phyloP scores from a whole-genome alignment of 2,888 invertebrate genomes.

The Stenotaenia linearis region DNA sequence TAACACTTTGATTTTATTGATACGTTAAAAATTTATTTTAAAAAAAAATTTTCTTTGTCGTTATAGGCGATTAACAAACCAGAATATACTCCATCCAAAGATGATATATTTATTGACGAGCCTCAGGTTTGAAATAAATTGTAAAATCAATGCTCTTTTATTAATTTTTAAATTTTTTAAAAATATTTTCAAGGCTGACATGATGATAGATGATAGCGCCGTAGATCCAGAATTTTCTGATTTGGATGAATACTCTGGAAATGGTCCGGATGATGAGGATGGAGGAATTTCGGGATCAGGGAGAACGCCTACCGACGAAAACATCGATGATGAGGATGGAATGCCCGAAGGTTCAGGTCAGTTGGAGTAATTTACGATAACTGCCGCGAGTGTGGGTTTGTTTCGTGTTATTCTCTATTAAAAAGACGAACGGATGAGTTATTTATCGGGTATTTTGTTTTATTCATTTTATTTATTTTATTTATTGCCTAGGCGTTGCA shows the following conservation, averaged over 20 bases:
- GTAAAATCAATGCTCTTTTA: neutral
- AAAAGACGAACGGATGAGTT: neutral
- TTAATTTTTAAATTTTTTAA: neutral
- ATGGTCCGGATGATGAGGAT: conserved; percentile 27
- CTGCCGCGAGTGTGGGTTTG: neutral
- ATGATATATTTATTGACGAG: conserved; percentile 17
- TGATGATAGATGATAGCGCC: conserved; percentile 17
- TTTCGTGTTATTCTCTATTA: neutral
- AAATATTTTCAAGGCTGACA: conserved; percentile 17
- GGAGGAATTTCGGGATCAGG: conserved; percentile 12
- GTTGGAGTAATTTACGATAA: neutral
- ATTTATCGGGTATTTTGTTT: too few species aligned
- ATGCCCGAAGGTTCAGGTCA: conserved; percentile 2
- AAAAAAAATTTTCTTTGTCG: neutral
- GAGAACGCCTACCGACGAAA: neutral
- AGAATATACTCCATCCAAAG: conserved; percentile 7
- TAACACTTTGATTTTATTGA: too few species aligned
- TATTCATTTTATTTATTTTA: neutral
- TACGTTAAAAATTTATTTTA: neutral
- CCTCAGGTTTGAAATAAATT: neutral
- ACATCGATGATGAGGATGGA: neutral
- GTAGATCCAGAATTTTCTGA: conserved; percentile 18
- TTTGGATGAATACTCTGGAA: conserved; percentile 9
- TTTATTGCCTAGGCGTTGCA: neutral
- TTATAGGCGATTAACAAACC: neutral